Evolutionary conservation across 2,888 invertebrate species (phyloP).

Genomic region (Catocala sponsa): DNA sequence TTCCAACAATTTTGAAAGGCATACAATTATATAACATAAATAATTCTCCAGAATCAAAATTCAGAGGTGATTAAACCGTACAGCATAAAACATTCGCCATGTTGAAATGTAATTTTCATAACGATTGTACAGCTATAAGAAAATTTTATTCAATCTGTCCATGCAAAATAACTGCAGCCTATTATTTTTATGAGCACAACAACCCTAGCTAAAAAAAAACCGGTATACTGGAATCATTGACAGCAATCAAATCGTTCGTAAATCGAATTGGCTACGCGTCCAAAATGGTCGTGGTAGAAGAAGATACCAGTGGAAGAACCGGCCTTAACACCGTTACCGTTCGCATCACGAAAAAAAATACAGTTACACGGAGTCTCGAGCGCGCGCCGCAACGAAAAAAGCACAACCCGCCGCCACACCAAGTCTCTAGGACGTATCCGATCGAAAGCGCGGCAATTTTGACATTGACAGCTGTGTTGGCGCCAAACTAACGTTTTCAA

Average conservation of each 20-base stretch:
- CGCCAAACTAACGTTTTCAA: slow-evolving; percentile 54
- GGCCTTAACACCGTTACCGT: slow-evolving; percentile 79
- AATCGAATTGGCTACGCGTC: slow-evolving; percentile 62
- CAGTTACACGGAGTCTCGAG: slow-evolving; percentile 78
- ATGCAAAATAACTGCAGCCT: slow-evolving; percentile 52
- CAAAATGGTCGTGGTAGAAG: slow-evolving; percentile 64
- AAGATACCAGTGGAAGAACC: slow-evolving; percentile 73
- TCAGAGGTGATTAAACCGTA: neutral
- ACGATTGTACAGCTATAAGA: slow-evolving; percentile 20
- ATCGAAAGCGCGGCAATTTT: slow-evolving; percentile 69
- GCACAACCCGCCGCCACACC: slow-evolving; percentile 76
- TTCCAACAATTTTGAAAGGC: too few relatives aligned
- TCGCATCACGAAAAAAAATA: slow-evolving; percentile 85
- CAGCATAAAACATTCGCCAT: slow-evolving; percentile 8
- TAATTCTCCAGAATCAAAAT: neutral
- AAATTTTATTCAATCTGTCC: slow-evolving; percentile 37
- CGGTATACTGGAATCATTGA: slow-evolving; percentile 48
- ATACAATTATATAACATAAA: too few relatives aligned
- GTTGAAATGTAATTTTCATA: slow-evolving; percentile 32
- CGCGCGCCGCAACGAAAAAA: slow-evolving; percentile 79
- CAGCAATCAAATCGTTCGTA: slow-evolving; percentile 50
- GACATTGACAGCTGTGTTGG: slow-evolving; percentile 74
- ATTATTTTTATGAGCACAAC: slow-evolving; percentile 41
- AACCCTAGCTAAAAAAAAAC: slow-evolving; percentile 47
- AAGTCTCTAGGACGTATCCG: slow-evolving; percentile 78